phyloP scores from a whole-genome alignment of 2,888 invertebrate species.

The Drosophila birchii region DNA sequence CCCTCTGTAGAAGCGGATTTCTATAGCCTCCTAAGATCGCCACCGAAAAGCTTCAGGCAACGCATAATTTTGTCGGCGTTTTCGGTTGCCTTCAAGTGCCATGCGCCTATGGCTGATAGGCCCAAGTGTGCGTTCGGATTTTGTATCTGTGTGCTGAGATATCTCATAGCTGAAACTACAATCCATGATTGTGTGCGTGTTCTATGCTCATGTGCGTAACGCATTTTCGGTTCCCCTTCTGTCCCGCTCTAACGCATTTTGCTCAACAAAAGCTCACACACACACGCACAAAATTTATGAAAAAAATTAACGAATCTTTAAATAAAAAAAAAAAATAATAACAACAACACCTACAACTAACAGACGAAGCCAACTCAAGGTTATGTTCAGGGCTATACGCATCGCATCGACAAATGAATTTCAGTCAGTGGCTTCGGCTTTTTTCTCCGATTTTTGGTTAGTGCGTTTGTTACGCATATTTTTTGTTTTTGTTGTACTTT shows the following conservation, averaged over 20 bases:
- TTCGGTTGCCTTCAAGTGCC: slow-evolving; percentile 50
- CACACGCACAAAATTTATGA: slow-evolving; percentile 52
- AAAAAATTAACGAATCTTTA: slow-evolving; percentile 73
- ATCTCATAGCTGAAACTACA: slow-evolving; percentile 26
- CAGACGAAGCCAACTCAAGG: slow-evolving; percentile 76
- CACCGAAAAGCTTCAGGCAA: slow-evolving; percentile 40
- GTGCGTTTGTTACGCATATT: slow-evolving; percentile 66
- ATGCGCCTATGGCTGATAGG: slow-evolving; percentile 57
- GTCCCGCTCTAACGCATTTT: slow-evolving; percentile 70
- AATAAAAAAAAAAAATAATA: slow-evolving; percentile 61
- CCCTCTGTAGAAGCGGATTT: slow-evolving; percentile 53
- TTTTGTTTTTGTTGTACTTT: slow-evolving; percentile 24
- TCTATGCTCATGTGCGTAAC: slow-evolving; percentile 68
- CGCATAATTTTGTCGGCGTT: slow-evolving; percentile 53
- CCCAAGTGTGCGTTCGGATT: slow-evolving; percentile 4
- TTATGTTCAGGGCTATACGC: slow-evolving; percentile 83
- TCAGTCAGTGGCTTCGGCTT: slow-evolving; percentile 24
- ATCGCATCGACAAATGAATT: slow-evolving; percentile 68
- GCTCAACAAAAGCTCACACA: slow-evolving; percentile 51
- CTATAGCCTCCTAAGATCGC: slow-evolving; percentile 37
- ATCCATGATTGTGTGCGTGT: slow-evolving; percentile 21
- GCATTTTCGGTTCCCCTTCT: slow-evolving; percentile 59
- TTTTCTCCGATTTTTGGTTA: slow-evolving; percentile 51
- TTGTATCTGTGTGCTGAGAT: slow-evolving; percentile 18
- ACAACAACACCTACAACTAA: slow-evolving; percentile 28